Evolutionary conservation across 2,797 vertebrate species (phyloP), one percentile per base, ranked within the genome.

Genomic region (Acanthopagrus latus): DNA sequence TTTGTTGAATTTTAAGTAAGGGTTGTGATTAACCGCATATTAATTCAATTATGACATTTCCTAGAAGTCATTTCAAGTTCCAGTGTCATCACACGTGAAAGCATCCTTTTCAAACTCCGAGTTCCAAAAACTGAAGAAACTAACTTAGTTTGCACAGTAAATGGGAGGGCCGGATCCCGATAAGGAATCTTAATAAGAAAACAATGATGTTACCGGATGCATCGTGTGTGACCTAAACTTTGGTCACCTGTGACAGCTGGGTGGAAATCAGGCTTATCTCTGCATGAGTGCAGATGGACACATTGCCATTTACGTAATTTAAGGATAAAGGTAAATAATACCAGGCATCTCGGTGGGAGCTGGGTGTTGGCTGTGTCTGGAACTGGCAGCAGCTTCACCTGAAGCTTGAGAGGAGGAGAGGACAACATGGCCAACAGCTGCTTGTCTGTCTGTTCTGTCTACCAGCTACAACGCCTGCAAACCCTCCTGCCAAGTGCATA

Each of bases 311-410:
- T 43, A 48, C 41, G 67, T 21, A 27, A 48, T 62, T 64, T 62
- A 50, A 55, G 57, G 43, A 65, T 62, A 16, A 66, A 76, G 77
- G 55, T 78, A 71, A 76, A 38, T 9, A 5, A 7, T 67, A 72
- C 77, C 82, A 90, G 76, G 58, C 69, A n/a, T 88, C 88, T 85
- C 76, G 50, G 64, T 58, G 76, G 74, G 66, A 66, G 86, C 83
- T 69, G 85, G 64, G 51, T 63, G 58, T 80, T 87, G 81, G 87
- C 87, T 87, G 74, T 51, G 69, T 78, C 16, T 77, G 69, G 54
- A 60, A 68, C 80, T 91, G 93, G 92, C 90, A 89, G 74, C 67
- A 44, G 58, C 62, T 86, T 70, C 80, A 87, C 89, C 87, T 90
- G 86, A 89, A 89, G 90, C 86, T 69, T 57, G 54, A 77, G 83